Conservation (phyloP, 2,888 invertebrate species). For the Pseudolycoriella hygida region DNA sequence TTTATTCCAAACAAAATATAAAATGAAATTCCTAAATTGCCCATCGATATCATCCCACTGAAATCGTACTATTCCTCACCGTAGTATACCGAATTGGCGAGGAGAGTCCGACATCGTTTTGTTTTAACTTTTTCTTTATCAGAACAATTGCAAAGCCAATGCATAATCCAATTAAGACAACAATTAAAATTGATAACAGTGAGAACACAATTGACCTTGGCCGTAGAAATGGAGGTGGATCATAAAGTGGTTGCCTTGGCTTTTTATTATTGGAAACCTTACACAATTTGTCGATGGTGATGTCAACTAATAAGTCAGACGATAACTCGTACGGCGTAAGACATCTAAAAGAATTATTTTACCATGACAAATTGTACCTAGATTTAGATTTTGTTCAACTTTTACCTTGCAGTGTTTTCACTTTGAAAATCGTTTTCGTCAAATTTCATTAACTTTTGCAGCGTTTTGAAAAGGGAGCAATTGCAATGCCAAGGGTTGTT, state of each 20-base stretch:
- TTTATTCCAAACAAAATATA: background rate
- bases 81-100: constrained; percentile 14
- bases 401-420: constrained; percentile 1
- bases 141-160: constrained; percentile 18
- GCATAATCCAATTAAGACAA: constrained; percentile 21
- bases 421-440: constrained; percentile 2
- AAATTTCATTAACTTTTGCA: constrained; percentile 15
- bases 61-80: constrained; percentile 11
- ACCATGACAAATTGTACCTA: background rate
- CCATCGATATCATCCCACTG: background rate
- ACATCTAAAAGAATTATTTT: constrained; percentile 15
- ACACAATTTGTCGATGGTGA: constrained; percentile 14
- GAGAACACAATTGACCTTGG: constrained; percentile 24
- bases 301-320: constrained; percentile 18
- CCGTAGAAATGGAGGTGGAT: constrained; percentile 24
- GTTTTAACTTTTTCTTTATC: constrained; percentile 9
- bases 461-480: constrained; percentile 29
- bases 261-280: constrained; percentile 7
- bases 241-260: constrained; percentile 16
- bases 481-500: constrained; percentile 50
- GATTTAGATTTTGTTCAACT: background rate
- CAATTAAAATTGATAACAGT: constrained; percentile 21
- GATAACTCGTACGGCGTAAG: constrained; percentile 22
- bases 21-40: constrained; percentile 1
- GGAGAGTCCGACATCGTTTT: constrained; percentile 8